These are phyloP conservation scores for Ivindomyrus marchei DNA, from an alignment of 2,113 vertebrate species.

Conservation along the genomic window DNA sequence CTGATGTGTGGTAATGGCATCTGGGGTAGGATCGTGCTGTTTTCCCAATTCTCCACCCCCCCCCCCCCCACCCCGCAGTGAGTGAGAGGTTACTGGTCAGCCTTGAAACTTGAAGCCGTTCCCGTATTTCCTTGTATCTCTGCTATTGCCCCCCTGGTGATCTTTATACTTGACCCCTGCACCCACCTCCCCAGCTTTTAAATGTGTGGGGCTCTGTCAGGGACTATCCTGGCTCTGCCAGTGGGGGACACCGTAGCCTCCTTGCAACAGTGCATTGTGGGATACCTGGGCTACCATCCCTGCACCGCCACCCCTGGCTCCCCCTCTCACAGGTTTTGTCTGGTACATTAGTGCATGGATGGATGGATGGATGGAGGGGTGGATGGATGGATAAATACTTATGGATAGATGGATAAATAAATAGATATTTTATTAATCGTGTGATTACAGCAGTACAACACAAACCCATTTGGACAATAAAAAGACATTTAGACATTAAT, in stretches of 20 bases:
- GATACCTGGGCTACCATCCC: not conserved
- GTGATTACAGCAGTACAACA: too few species aligned
- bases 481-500: not conserved
- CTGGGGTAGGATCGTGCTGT: not conserved
- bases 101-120: not conserved
- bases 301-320: not conserved
- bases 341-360: not conserved
- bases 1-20: not conserved
- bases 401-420: too few species aligned
- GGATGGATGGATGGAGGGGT: not conserved
- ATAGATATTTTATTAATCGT: too few species aligned
- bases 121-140: not conserved
- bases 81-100: not conserved
- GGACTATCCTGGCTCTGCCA: not conserved
- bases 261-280: not conserved
- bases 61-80: not conserved
- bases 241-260: not conserved
- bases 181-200: not conserved
- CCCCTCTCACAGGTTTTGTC: not conserved
- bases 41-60: not conserved
- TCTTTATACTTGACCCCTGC: not conserved
- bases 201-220: not conserved
- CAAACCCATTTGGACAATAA: not conserved
- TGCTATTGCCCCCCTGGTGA: not conserved
- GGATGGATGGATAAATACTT: not conserved